These are phyloP conservation scores for Brachyistius frenatus DNA, from an alignment of 2,113 vertebrate species.

Conservation along the genomic window DNA sequence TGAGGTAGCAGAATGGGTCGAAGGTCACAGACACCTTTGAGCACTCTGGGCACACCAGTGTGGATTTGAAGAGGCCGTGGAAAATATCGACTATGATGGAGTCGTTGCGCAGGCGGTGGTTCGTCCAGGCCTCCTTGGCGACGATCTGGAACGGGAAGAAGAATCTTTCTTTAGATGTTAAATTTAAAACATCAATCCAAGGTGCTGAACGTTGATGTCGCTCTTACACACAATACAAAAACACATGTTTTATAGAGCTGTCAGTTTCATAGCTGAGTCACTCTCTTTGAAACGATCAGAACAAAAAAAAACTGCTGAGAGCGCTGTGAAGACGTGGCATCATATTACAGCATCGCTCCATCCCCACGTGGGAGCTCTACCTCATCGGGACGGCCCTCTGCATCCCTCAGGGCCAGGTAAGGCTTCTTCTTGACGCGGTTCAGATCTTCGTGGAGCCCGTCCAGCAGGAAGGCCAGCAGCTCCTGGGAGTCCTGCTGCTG, in stretches of 20 bases:
- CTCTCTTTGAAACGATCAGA: constrained; percentile 2
- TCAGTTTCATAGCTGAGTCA: neutral
- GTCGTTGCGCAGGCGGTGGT: constrained; percentile 91
- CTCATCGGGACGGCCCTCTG: constrained; percentile 93
- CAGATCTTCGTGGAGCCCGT: constrained; percentile 97
- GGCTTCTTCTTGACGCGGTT: constrained; percentile 98
- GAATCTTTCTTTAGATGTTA: neutral
- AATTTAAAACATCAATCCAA: neutral
- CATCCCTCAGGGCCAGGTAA: constrained; percentile 94
- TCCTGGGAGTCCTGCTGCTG: constrained; percentile 99
- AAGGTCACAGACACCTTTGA: constrained; percentile 93
- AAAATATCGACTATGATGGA: constrained; percentile 94
- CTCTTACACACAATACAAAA: neutral
- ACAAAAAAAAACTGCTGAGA: neutral
- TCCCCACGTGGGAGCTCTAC: constrained; percentile 70
- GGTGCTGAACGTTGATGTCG: neutral
- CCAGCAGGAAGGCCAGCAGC: constrained; percentile 94
- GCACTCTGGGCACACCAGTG: constrained; percentile 92
- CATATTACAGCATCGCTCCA: neutral
- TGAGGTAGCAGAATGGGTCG: constrained; percentile 95
- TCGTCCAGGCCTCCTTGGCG: constrained; percentile 92
- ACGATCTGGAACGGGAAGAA: constrained; percentile 84
- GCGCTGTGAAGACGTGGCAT: neutral
- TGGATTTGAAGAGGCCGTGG: constrained; percentile 94
- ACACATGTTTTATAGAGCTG: neutral